phyloP scores from a whole-genome alignment of 2,797 vertebrate genomes.

The Oryzias sinensis region DNA sequence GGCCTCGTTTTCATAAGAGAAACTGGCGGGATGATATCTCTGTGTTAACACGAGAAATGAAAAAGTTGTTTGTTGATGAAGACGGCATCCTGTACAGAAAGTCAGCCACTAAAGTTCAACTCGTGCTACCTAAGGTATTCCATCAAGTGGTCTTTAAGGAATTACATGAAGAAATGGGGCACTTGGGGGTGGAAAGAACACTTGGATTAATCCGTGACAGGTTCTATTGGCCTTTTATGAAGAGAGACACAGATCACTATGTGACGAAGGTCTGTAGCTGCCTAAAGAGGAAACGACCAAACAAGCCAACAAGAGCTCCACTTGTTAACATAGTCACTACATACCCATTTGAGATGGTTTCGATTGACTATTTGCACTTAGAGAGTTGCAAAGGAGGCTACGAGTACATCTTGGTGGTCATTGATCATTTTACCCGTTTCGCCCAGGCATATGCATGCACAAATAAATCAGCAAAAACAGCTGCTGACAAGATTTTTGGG shows the following conservation, averaged over 20 bases:
- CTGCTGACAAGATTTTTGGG: constrained; percentile 11
- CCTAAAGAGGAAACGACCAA: constrained; percentile 4
- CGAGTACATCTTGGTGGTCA: background rate
- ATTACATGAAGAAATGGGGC: too few species aligned
- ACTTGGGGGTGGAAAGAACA: too few species aligned
- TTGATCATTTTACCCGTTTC: background rate
- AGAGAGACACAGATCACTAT: background rate
- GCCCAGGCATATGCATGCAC: background rate
- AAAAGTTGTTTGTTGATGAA: constrained; percentile 7
- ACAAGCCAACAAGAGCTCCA: background rate
- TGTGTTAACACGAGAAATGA: background rate
- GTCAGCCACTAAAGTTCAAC: background rate
- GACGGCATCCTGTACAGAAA: constrained; percentile 17
- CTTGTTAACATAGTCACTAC: constrained; percentile 2
- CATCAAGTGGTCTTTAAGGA: too few species aligned
- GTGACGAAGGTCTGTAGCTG: constrained; percentile 3
- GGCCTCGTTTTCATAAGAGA: background rate
- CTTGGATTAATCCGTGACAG: background rate
- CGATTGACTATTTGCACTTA: constrained; percentile 10
- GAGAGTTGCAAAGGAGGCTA: constrained; percentile 6
- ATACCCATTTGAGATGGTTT: background rate
- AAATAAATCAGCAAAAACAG: constrained; percentile 8
- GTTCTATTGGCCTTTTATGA: constrained; percentile 1
- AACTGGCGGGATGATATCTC: background rate
- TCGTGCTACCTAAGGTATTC: background rate